A percentile compares a stretch with the other conserved stretches of the same genome.
Evolutionary conservation across 2,888 invertebrate species (phyloP).

Genomic region (Andrena praecox): DNA sequence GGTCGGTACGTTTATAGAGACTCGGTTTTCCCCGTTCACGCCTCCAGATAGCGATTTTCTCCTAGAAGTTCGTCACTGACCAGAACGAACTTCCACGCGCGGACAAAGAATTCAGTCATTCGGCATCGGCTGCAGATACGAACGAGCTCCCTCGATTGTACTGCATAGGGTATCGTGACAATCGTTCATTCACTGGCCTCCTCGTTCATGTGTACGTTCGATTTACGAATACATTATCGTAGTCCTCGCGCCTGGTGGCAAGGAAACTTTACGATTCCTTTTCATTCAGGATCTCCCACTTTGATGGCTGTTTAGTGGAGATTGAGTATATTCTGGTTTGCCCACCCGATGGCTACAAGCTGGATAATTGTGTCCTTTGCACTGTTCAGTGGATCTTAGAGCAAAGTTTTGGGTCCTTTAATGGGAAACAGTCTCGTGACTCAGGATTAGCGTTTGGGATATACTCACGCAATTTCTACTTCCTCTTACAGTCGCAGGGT

Average conservation of each 20-base stretch:
- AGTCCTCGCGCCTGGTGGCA: neutral
- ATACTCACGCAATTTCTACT: too few species aligned
- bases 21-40: neutral
- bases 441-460: too few species aligned
- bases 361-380: too few species aligned
- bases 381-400: too few species aligned
- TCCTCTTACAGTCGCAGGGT: too few species aligned
- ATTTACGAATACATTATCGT: slow-evolving; percentile 5
- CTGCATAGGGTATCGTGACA: slow-evolving; percentile 46
- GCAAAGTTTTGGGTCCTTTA: too few species aligned
- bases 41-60: slow-evolving; percentile 30
- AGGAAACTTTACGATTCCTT: neutral
- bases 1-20: slow-evolving; percentile 24
- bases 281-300: neutral
- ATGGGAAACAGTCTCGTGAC: too few species aligned
- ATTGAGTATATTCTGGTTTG: neutral
- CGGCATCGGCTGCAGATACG: slow-evolving; percentile 43
- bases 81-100: slow-evolving; percentile 50
- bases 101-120: slow-evolving; percentile 69
- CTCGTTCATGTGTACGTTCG: slow-evolving; percentile 11
- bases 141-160: slow-evolving; percentile 44
- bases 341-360: neutral
- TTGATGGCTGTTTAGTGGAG: neutral
- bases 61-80: slow-evolving; percentile 57
- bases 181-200: slow-evolving; percentile 62